Base-by-base conservation (phyloP, 2,113 vertebrate species). In the Aplodontia rufa region DNA sequence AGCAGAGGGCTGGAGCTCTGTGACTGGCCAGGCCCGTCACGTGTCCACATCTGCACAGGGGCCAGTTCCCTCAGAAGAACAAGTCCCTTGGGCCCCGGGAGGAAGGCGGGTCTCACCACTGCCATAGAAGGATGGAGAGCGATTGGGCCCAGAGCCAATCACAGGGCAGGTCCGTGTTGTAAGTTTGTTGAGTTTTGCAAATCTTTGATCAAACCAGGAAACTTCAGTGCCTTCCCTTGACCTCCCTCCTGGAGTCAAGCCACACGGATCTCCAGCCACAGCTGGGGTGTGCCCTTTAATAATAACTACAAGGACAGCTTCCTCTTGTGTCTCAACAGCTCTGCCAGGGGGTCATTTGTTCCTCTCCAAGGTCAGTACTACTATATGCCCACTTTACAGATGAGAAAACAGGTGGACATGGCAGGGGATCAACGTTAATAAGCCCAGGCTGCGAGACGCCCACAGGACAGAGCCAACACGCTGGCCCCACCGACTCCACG, bases 401-500 rank as follows among this genome's bases (percentile, higher is more conserved):
- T 17, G 32, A 85, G 84, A 79, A 92, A 37, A 55, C 87, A 91
- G 64, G 42, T 42, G n/a, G n/a, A 37, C 45, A 42, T 40, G 68
- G n/a, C n/a, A n/a, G n/a, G n/a, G n/a, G n/a, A n/a, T n/a, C n/a
- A n/a, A n/a, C n/a, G n/a, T n/a, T n/a, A n/a, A n/a, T n/a, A n/a
- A n/a, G n/a, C n/a, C n/a, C n/a, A n/a, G n/a, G n/a, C n/a, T n/a
- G n/a, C n/a, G n/a, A n/a, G n/a, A n/a, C n/a, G n/a, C n/a, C n/a
- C n/a, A n/a, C n/a, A n/a, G 2, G 55, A 7, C 58, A 28, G 58
- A 58, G 58, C 22, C 24, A 10, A 28, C 8, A 20, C 19, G 53
- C 53, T 55, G 53, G 53, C 53, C 24, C 42, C 2, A 49, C 62
- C 45, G 19, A 64, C 64, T 35, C 74, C 72, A n/a, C 1, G 58